Conservation (phyloP, 2,888 invertebrate species). For the Ypsolopha scabrella region DNA sequence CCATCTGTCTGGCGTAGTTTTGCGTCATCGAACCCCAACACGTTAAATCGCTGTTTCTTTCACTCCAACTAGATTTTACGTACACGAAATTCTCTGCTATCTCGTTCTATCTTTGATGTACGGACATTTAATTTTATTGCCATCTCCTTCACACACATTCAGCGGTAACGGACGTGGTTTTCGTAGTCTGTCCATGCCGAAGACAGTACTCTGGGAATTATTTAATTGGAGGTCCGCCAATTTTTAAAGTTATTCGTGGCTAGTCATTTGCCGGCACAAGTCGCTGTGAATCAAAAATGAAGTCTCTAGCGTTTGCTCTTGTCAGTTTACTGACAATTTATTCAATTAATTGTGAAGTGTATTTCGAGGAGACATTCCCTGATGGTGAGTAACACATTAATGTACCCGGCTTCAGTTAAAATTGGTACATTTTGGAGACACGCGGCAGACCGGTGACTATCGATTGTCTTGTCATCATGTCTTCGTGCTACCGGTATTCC, state of each 20-base stretch:
- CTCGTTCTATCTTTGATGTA: constrained; percentile 32
- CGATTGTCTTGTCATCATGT: constrained; percentile 28
- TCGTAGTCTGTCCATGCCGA: constrained; percentile 24
- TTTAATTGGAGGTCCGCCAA: constrained; percentile 53
- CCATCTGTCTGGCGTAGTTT: constrained; percentile 76
- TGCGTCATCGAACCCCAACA: constrained; percentile 30
- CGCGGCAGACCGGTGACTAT: constrained; percentile 47
- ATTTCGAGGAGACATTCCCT: constrained; percentile 83
- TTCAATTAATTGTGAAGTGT: constrained; percentile 76
- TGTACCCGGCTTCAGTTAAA: constrained; percentile 8
- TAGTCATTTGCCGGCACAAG: constrained; percentile 28
- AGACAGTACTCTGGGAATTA: constrained; percentile 35
- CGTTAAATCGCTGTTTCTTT: constrained; percentile 27
- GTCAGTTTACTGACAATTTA: constrained; percentile 71
- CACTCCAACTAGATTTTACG: constrained; percentile 22
- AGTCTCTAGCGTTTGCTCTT: constrained; percentile 62
- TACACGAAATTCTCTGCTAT: constrained; percentile 19
- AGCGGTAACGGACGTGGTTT: constrained; percentile 21
- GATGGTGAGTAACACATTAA: constrained; percentile 82
- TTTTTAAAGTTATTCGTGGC: constrained; percentile 65
- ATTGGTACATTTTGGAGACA: constrained; percentile 8
- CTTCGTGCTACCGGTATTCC: constrained; percentile 35
- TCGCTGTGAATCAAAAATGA: constrained; percentile 46
- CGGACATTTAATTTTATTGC: constrained; percentile 26
- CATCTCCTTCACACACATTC: constrained; percentile 25